A percentile compares a stretch with the other conserved stretches of the same genome.
Evolutionary conservation across 2,113 vertebrate species (phyloP).

Genomic region (Peromyscus polionotus): DNA sequence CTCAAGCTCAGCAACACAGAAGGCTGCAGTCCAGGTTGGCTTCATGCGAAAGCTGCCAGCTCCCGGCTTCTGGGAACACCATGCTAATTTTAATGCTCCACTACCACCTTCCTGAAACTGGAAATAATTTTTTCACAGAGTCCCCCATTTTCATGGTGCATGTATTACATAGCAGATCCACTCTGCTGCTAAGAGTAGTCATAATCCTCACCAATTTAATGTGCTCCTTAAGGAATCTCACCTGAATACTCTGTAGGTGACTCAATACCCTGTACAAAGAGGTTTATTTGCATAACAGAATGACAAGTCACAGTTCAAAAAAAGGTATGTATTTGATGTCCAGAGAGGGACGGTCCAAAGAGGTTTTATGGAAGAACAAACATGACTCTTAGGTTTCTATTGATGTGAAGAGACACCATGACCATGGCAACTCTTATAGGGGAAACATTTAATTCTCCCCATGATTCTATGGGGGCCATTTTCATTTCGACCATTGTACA

Average conservation of each 20-base stretch:
- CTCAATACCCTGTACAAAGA: neutral
- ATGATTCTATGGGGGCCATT: neutral
- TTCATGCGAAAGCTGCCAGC: neutral
- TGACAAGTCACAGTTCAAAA: neutral
- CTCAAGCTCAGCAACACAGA: neutral
- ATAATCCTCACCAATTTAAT: neutral
- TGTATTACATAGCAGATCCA: neutral
- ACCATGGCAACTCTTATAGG: neutral
- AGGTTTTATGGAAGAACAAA: conserved; percentile 1
- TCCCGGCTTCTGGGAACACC: neutral
- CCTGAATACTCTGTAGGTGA: neutral
- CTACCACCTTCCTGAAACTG: neutral
- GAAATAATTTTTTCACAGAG: neutral
- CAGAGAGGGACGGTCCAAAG: neutral
- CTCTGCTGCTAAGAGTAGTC: neutral
- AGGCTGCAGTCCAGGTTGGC: neutral
- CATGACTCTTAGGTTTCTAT: neutral
- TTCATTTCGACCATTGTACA: neutral
- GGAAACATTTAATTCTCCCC: neutral
- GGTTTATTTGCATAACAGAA: neutral
- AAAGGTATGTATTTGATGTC: neutral
- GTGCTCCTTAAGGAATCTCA: neutral
- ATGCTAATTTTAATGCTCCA: neutral
- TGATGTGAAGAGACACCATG: neutral
- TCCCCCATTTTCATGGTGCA: neutral